Percentiles rank a stretch among this genome's conserved stretches.
These are phyloP conservation scores for Pectinophora gossypiella DNA, from an alignment of 1,140 invertebrate genomes.

Conservation along the genomic window DNA sequence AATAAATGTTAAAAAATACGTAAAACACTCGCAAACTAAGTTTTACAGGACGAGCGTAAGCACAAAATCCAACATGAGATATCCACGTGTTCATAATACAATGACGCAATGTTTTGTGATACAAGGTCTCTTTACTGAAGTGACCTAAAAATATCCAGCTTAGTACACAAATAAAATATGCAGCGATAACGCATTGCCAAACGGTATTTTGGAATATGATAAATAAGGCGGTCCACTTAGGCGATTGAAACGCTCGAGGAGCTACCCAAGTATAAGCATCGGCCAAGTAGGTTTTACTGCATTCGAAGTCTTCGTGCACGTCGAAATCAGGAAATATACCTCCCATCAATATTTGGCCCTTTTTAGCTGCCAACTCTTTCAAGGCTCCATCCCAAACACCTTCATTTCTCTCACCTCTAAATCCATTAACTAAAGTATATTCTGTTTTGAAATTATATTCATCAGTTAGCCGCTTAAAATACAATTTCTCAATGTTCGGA, in stretches of 20 bases:
- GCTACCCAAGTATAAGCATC: constrained; percentile 75
- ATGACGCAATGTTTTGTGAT: constrained; percentile 52
- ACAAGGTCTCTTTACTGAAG: constrained; percentile 51
- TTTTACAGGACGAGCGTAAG: constrained; percentile 64
- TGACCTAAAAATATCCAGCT: constrained; percentile 63
- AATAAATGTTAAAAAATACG: constrained; percentile 66
- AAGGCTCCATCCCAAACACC: constrained; percentile 69
- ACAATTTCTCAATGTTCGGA: constrained; percentile 43
- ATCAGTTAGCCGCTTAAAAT: constrained; percentile 35
- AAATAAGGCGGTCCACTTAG: constrained; percentile 65
- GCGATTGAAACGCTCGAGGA: constrained; percentile 51
- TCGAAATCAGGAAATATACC: constrained; percentile 76
- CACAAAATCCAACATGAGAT: constrained; percentile 53
- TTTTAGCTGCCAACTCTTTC: constrained; percentile 42
- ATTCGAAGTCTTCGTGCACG: constrained; percentile 72
- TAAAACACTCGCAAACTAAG: constrained; percentile 70
- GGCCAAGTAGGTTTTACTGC: constrained; percentile 65
- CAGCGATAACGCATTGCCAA: constrained; percentile 57
- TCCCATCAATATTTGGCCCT: constrained; percentile 70
- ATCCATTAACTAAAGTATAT: constrained; percentile 32
- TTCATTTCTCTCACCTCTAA: constrained; percentile 57
- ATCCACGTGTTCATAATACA: constrained; percentile 67
- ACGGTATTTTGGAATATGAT: constrained; percentile 61
- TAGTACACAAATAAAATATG: constrained; percentile 57
- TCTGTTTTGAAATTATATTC: constrained; percentile 34